Conservation (phyloP, 2,797 vertebrate genomes). For the Phrynocephalus vlangalii region DNA sequence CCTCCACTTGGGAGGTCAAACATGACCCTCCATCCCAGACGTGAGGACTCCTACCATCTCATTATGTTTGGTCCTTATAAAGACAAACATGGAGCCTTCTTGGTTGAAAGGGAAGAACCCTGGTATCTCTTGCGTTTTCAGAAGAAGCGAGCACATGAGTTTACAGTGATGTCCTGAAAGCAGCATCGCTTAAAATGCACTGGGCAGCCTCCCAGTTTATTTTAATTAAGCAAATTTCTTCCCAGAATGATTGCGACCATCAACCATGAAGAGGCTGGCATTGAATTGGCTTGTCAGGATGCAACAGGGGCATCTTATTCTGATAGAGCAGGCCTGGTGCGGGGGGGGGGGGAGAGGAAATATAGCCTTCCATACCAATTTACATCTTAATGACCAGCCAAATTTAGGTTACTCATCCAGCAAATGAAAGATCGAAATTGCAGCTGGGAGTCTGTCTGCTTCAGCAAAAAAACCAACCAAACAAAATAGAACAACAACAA, state of each 20-base stretch:
- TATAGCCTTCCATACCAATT: constrained; percentile 41
- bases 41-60: no score
- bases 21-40: no score
- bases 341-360: constrained; percentile 37
- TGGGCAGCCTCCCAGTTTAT: neutral
- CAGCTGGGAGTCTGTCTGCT: no score
- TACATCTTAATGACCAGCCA: constrained; percentile 63
- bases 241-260: constrained; percentile 34
- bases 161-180: neutral
- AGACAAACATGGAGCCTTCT: no score
- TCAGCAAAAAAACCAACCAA: no score
- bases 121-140: neutral
- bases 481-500: no score
- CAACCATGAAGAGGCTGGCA: constrained; percentile 57
- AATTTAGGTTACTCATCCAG: constrained; percentile 61
- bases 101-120: no score
- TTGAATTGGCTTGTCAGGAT: constrained; percentile 38
- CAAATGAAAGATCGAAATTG: constrained; percentile 40
- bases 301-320: constrained; percentile 4
- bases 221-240: constrained; percentile 33
- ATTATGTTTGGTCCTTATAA: no score
- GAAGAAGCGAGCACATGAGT: neutral
- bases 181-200: neutral
- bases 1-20: no score
- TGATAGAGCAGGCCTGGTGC: constrained; percentile 38